Conservation (phyloP, 2,888 invertebrate genomes). For the Pomacea canaliculata region DNA sequence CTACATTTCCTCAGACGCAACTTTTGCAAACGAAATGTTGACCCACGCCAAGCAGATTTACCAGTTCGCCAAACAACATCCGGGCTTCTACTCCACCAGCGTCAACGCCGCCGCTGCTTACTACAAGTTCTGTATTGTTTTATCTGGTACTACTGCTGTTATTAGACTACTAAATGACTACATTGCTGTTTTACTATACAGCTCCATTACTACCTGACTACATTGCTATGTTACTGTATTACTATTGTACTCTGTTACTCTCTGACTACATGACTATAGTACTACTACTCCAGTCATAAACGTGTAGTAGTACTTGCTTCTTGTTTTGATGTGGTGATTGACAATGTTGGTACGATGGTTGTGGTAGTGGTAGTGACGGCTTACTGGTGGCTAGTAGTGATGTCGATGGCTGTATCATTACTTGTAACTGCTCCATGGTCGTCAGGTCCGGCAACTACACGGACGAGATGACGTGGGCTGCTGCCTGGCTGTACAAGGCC, state of each 20-base stretch:
- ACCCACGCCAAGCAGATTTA: conserved; percentile 46
- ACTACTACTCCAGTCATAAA: too few species aligned
- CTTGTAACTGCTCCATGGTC: too few species aligned
- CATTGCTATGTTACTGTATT: too few species aligned
- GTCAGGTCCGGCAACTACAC: conserved; percentile 41
- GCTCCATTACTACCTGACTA: too few species aligned
- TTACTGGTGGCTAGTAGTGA: too few species aligned
- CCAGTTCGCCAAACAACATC: conserved; percentile 43
- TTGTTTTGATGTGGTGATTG: too few species aligned
- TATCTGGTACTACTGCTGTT: neutral
- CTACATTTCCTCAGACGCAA: conserved; percentile 33
- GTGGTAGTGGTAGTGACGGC: too few species aligned
- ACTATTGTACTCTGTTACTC: too few species aligned
- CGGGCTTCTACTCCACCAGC: conserved; percentile 37
- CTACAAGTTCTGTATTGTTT: neutral
- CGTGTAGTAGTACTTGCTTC: too few species aligned
- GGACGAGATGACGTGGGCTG: conserved; percentile 60
- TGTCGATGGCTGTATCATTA: too few species aligned
- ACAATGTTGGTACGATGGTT: too few species aligned
- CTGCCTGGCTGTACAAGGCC: conserved; percentile 57
- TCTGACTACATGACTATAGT: too few species aligned
- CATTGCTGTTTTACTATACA: neutral
- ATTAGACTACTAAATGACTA: neutral
- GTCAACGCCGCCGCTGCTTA: conserved; percentile 9
- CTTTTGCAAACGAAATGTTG: conserved; percentile 44